Base-by-base conservation (phyloP, 1,140 invertebrate genomes). In the Sinonovacula constricta region DNA sequence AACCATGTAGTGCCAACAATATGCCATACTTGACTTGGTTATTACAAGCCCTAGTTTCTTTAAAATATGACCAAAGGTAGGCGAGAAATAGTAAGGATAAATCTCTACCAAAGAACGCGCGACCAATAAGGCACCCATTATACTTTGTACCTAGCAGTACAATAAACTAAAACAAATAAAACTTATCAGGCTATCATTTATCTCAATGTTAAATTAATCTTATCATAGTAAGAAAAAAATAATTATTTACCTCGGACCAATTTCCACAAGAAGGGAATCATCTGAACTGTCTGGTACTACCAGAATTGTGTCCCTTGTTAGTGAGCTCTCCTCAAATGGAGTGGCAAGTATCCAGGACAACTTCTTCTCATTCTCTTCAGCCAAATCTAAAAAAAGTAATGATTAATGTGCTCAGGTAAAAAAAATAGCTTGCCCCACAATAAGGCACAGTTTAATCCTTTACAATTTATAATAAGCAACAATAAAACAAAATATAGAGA, bases 221-320 rank as follows among this genome's bases (percentile, higher is more conserved):
- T 39, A 22, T 74, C 24, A 68, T 36, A 24, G 36, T n/a, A n/a
- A n/a, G n/a, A n/a, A n/a, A n/a, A n/a, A n/a, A n/a, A n/a, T n/a
- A n/a, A n/a, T n/a, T n/a, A n/a, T n/a, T 80, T 75, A 91, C 90
- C 90, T 90, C 51, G 92, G 92, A 45, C 92, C 92, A 75, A 92
- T 90, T 83, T 92, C 92, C 63, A 92, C 81, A 0, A 92, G 54
- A 15, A 88, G 30, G 30, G 80, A 60, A 34, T 76, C 22, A 31
- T 59, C 33, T 34, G 56, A 26, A 3, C 51, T 33, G n/a, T n/a
- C n/a, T n/a, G n/a, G n/a, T n/a, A n/a, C n/a, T 24, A 54, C 60
- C 5, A 88, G 59, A 56, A 34, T 62, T 34, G 81, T 80, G 12
- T 62, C 59, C 4, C 51, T 71, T 45, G 75, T 75, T 30, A 87